Conservation (phyloP, 1,140 invertebrate genomes). For the Ladona fulva region DNA sequence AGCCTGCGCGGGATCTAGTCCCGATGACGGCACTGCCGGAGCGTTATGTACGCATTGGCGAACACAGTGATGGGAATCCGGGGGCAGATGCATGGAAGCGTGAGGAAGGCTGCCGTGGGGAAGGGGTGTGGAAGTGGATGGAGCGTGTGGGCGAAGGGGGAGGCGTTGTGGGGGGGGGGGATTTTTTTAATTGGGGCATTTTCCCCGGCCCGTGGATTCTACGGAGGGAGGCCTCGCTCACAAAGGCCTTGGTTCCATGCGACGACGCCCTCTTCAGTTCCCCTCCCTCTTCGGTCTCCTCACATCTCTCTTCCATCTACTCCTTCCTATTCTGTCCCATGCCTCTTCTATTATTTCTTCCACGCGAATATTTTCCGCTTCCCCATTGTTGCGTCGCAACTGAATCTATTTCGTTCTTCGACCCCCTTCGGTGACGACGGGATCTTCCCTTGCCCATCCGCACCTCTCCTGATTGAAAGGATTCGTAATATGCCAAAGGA, state of each 20-base stretch:
- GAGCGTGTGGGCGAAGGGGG: neutral
- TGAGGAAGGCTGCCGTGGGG: neutral
- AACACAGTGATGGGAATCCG: neutral
- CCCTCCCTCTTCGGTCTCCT: no score
- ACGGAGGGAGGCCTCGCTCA: neutral
- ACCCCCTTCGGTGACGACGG: no score
- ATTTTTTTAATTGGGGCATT: conserved; percentile 2
- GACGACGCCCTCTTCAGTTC: neutral
- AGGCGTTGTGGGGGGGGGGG: neutral
- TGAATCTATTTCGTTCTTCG: no score
- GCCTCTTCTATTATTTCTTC: no score
- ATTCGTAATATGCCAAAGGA: no score
- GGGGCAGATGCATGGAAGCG: neutral
- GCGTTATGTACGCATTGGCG: neutral
- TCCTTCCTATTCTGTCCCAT: no score
- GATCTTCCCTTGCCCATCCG: no score
- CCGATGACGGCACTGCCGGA: neutral
- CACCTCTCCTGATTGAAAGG: no score
- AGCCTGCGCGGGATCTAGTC: neutral
- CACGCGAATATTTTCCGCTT: no score
- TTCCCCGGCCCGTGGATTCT: neutral
- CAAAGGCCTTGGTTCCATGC: neutral
- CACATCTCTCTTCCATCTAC: no score
- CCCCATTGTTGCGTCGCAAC: no score
- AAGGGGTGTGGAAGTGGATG: neutral